Conservation (phyloP, 2,888 invertebrate species). For the Synergus umbraculus region DNA sequence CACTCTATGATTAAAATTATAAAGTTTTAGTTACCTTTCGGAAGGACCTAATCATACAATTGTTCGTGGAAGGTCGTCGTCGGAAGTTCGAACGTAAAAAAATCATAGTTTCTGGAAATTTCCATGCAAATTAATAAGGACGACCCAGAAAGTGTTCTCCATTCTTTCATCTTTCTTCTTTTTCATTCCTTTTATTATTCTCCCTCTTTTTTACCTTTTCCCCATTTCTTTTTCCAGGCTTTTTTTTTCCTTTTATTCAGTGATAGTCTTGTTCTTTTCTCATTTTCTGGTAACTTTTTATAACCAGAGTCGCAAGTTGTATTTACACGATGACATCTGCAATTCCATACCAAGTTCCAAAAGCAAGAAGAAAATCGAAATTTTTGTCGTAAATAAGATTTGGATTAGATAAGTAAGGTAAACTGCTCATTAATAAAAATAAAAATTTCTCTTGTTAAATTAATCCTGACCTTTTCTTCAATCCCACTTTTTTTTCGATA, state of each 20-base stretch:
- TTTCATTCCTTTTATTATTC: constrained; percentile 4
- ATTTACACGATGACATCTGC: constrained; percentile 20
- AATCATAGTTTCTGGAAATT: constrained; percentile 45
- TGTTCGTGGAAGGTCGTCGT: neutral
- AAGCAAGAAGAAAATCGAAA: neutral
- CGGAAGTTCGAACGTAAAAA: constrained; percentile 42
- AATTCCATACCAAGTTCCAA: constrained; percentile 15
- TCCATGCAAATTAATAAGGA: constrained; percentile 53
- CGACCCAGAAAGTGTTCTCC: constrained; percentile 20
- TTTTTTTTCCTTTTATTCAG: too few species aligned
- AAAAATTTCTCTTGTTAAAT: too few species aligned
- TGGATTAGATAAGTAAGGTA: too few species aligned
- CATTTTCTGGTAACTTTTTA: constrained; percentile 18
- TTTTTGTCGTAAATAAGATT: too few species aligned
- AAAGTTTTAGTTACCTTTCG: constrained; percentile 4
- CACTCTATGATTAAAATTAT: constrained; percentile 8
- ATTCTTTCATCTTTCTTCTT: neutral
- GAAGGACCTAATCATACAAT: constrained; percentile 3
- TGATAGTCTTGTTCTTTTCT: constrained; percentile 10
- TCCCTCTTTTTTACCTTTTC: neutral
- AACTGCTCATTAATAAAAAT: too few species aligned
- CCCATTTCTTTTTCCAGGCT: neutral
- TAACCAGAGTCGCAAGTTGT: constrained; percentile 7
- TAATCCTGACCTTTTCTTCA: too few species aligned
- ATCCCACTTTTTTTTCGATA: too few species aligned